Conservation (phyloP, 2,797 vertebrate species). For the Sebastes cheni region DNA sequence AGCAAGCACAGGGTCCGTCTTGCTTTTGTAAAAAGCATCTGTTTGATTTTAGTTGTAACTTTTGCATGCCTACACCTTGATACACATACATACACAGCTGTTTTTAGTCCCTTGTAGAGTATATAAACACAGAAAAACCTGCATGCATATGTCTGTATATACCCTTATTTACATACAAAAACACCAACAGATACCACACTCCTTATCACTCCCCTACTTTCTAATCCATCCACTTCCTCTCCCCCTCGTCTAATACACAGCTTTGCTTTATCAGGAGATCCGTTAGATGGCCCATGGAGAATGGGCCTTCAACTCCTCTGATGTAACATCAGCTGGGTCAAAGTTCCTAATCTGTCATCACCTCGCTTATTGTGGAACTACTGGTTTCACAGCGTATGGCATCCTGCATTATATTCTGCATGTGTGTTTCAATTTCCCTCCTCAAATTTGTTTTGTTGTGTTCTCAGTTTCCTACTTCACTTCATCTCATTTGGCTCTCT, state of each 20-base stretch:
- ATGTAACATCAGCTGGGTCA: constrained; percentile 64
- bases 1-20: background rate
- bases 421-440: constrained; percentile 13
- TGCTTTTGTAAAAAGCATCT: background rate
- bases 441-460: background rate
- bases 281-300: constrained; percentile 66
- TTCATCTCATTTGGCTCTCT: background rate
- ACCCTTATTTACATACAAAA: background rate
- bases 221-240: constrained; percentile 52
- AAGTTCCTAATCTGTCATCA: constrained; percentile 71
- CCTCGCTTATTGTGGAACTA: constrained; percentile 43
- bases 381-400: constrained; percentile 13
- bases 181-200: background rate
- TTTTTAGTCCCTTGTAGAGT: background rate
- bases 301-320: constrained; percentile 60
- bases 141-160: background rate
- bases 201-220: constrained; percentile 50
- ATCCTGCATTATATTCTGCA: background rate
- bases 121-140: background rate
- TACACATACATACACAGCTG: too few species aligned
- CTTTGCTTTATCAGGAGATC: constrained; percentile 67
- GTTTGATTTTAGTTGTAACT: background rate
- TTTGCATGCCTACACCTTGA: background rate
- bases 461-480: background rate
- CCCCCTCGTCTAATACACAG: constrained; percentile 58